Evolutionary conservation across 64 coral and sea anemone genomes (phyloP).

Genomic region (Acropora tenuis): DNA sequence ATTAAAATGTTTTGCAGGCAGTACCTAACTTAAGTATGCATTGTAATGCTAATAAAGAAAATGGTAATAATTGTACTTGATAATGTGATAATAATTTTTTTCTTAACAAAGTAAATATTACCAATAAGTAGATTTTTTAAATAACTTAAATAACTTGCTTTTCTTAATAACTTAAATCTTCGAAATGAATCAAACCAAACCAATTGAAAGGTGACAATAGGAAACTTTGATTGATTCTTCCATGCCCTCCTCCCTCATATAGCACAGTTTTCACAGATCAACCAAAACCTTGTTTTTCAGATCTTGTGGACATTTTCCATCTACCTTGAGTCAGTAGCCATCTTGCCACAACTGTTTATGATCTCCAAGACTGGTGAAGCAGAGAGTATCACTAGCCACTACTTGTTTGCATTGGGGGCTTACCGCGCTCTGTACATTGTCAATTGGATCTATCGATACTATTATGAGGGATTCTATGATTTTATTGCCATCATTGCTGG

Average conservation of each 20-base stretch:
- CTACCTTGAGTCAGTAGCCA: constrained; percentile 98
- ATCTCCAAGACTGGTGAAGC: constrained; percentile 99
- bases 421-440: constrained; percentile 96
- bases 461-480: constrained; percentile 99
- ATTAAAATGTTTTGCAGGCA: too few relatives aligned
- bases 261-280: too few relatives aligned
- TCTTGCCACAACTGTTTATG: constrained; percentile 98
- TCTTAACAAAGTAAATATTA: too few relatives aligned
- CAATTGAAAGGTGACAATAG: too few relatives aligned
- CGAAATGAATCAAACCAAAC: too few relatives aligned
- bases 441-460: constrained; percentile 97
- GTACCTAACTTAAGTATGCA: too few relatives aligned
- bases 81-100: too few relatives aligned
- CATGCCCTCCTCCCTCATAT: background rate
- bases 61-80: too few relatives aligned
- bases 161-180: too few relatives aligned
- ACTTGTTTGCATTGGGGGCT: constrained; percentile 92
- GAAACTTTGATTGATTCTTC: background rate
- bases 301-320: constrained; percentile 99
- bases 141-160: too few relatives aligned
- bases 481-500: constrained; percentile 99
- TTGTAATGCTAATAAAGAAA: too few relatives aligned
- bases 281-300: constrained; percentile 16
- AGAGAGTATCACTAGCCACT: constrained; percentile 97
- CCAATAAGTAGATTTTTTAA: too few relatives aligned